phyloP scores from a whole-genome alignment of 2,113 vertebrate species.

The Dolichallabes microphthalmus region DNA sequence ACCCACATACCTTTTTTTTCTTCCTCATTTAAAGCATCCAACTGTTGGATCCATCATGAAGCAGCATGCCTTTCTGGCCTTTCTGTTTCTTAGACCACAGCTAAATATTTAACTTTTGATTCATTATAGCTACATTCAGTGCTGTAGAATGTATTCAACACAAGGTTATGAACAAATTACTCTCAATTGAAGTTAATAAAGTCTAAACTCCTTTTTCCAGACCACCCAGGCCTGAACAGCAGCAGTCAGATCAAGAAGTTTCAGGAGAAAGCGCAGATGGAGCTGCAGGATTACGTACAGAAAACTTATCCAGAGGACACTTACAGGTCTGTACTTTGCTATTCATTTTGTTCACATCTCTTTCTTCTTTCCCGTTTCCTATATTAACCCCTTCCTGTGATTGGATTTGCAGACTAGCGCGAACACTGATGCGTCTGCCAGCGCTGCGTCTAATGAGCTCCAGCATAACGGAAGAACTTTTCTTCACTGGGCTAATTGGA shows the following conservation, averaged over 20 bases:
- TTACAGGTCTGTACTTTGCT: conserved; percentile 80
- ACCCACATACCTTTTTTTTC: neutral
- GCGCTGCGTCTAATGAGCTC: conserved; percentile 96
- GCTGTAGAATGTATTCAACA: neutral
- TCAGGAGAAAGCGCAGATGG: conserved; percentile 99
- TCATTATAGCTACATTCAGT: neutral
- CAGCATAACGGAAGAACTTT: conserved; percentile 95
- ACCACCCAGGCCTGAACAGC: conserved; percentile 92
- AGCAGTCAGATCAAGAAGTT: conserved; percentile 95
- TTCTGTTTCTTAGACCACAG: neutral
- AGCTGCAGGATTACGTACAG: conserved; percentile 97
- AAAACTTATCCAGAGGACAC: conserved; percentile 96
- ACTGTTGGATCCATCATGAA: neutral
- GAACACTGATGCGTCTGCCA: conserved; percentile 91
- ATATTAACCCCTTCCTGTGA: neutral
- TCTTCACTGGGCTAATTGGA: conserved; percentile 97
- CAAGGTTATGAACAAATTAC: neutral
- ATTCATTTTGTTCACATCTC: neutral
- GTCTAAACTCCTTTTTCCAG: conserved; percentile 62
- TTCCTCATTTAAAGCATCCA: neutral
- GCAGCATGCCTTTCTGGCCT: neutral
- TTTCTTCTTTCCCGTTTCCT: neutral
- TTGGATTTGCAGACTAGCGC: conserved; percentile 81
- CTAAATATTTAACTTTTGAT: neutral
- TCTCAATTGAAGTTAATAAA: neutral